Evolutionary conservation across 2,888 invertebrate species (phyloP).

Genomic region (Euzetes globulus): DNA sequence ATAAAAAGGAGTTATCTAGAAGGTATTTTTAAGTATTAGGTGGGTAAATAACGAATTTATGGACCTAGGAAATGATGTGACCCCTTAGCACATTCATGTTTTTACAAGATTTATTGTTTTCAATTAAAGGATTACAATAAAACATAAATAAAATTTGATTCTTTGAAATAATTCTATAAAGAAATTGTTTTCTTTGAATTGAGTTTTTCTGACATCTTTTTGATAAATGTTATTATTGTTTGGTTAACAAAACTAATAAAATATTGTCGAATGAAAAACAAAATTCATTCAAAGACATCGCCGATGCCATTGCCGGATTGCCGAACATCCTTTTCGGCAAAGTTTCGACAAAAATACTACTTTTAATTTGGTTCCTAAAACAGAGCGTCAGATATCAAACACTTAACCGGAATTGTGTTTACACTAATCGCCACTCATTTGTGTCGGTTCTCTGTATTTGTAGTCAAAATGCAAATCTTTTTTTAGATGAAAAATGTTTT

Average conservation of each 20-base stretch:
- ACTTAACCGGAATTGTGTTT: background rate
- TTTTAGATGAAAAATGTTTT: background rate
- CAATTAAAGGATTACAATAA: background rate
- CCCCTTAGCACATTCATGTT: no score
- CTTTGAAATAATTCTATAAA: background rate
- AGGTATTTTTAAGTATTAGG: no score
- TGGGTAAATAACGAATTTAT: no score
- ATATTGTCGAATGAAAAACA: background rate
- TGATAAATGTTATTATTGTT: slow-evolving; percentile 8
- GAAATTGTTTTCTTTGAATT: background rate
- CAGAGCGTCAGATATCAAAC: no score
- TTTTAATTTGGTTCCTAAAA: no score
- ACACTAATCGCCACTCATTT: background rate
- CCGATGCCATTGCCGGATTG: no score
- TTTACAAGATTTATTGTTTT: no score
- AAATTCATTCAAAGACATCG: no score
- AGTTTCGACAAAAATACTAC: background rate
- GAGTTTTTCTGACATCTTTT: background rate
- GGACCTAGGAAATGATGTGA: no score
- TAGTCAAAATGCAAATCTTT: background rate
- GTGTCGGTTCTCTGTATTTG: background rate
- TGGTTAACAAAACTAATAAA: background rate
- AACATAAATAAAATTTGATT: background rate
- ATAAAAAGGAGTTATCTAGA: no score
- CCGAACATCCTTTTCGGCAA: background rate